Conservation (phyloP, 2,797 vertebrate species). For the Limnodromus scolopaceus region DNA sequence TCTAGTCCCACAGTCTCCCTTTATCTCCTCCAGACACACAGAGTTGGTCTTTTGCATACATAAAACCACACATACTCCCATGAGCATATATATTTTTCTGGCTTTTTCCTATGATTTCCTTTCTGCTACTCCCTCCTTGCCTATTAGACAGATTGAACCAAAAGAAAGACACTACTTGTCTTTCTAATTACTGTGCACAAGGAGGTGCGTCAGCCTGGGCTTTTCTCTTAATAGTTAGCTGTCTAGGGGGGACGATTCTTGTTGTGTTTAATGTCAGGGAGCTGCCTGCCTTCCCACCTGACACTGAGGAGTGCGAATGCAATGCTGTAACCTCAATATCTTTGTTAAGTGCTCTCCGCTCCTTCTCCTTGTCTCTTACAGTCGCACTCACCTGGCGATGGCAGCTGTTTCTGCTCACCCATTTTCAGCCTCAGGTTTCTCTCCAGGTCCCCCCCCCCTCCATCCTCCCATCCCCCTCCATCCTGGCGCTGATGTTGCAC, state of each 20-base stretch:
- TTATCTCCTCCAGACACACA: background rate
- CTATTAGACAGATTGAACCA: background rate
- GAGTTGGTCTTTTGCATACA: background rate
- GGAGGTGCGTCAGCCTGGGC: background rate
- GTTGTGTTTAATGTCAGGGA: background rate
- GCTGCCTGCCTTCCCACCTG: constrained; percentile 8
- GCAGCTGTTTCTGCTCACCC: background rate
- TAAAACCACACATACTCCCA: background rate
- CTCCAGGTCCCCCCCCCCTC: background rate
- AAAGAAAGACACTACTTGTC: constrained; percentile 24
- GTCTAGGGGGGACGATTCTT: background rate
- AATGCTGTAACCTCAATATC: background rate
- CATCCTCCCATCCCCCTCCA: background rate
- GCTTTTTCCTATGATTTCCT: background rate
- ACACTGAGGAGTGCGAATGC: background rate
- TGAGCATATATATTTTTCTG: background rate
- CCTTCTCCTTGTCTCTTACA: background rate
- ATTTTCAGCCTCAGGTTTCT: constrained; percentile 12
- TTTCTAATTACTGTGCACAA: constrained; percentile 55
- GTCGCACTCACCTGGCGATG: background rate
- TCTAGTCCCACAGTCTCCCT: background rate
- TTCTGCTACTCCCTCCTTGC: constrained; percentile 26
- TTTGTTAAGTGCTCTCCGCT: background rate
- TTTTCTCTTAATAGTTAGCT: constrained; percentile 41
- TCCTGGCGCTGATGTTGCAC: constrained; percentile 7